phyloP scores from a whole-genome alignment of 2,888 invertebrate genomes.

The Cerceris ruficornis region DNA sequence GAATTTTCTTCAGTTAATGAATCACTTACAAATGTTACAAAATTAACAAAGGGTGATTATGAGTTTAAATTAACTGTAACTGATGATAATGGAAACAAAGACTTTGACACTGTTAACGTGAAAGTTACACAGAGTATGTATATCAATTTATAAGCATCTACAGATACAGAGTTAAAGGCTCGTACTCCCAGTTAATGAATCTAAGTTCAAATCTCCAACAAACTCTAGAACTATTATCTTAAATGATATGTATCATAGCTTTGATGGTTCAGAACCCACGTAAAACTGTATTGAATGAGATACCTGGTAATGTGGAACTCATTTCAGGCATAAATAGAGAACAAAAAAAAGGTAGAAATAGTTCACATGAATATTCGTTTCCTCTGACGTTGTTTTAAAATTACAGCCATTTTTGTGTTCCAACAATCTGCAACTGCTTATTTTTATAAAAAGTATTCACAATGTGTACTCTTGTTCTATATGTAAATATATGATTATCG shows the following conservation, averaged over 20 bases:
- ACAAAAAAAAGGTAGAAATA: too few relatives aligned
- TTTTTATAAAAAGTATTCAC: too few relatives aligned
- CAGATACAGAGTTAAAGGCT: not conserved
- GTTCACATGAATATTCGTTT: not conserved
- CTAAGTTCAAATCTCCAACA: not conserved
- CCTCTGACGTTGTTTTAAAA: not conserved
- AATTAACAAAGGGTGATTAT: slow-evolving; percentile 92
- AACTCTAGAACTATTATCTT: too few relatives aligned
- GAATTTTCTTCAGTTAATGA: slow-evolving; percentile 83
- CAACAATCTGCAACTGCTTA: too few relatives aligned
- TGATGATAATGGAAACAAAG: slow-evolving; percentile 93
- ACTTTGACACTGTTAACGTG: slow-evolving; percentile 87
- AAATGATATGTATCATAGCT: too few relatives aligned
- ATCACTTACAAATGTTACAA: slow-evolving; percentile 89
- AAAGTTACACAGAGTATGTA: slow-evolving; percentile 93
- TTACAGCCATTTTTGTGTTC: too few relatives aligned
- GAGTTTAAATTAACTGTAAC: slow-evolving; percentile 90
- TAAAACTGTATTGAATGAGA: too few relatives aligned
- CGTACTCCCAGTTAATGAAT: not conserved
- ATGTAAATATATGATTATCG: too few relatives aligned
- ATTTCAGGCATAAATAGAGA: too few relatives aligned
- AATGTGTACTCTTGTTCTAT: too few relatives aligned
- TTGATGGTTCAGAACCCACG: too few relatives aligned
- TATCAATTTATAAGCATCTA: not conserved
- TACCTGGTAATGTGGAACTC: too few relatives aligned